Percentiles rank a stretch among this genome's conserved stretches.
These are phyloP conservation scores for Euthynnus affinis DNA, from an alignment of 2,797 vertebrate species.

Conservation along the genomic window DNA sequence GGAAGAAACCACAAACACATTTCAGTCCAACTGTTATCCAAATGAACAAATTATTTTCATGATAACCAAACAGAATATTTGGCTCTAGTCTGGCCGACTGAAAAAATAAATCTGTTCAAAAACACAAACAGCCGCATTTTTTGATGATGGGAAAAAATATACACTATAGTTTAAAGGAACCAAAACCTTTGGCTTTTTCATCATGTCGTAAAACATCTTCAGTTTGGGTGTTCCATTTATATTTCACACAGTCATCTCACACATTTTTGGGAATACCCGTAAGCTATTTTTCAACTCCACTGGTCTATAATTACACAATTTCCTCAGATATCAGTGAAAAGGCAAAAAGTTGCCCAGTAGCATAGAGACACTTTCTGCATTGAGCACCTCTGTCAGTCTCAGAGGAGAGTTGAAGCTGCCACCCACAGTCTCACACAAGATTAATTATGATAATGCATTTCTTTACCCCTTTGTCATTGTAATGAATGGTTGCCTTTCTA, in stretches of 20 bases:
- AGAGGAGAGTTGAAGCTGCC: slow-evolving; percentile 82
- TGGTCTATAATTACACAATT: slow-evolving; percentile 60
- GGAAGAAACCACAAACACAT: slow-evolving; percentile 44
- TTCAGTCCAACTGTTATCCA: slow-evolving; percentile 3
- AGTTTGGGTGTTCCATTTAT: slow-evolving; percentile 5
- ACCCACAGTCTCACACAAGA: slow-evolving; percentile 94
- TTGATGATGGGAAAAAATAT: slow-evolving; percentile 15
- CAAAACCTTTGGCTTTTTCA: slow-evolving; percentile 15
- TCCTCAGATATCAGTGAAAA: slow-evolving; percentile 78
- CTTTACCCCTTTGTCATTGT: slow-evolving; percentile 93
- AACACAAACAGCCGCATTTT: not conserved
- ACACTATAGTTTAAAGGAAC: not conserved
- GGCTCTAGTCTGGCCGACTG: not conserved
- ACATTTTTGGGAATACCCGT: slow-evolving; percentile 24
- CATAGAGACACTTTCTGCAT: slow-evolving; percentile 84
- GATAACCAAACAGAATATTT: slow-evolving; percentile 44
- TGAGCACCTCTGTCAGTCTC: slow-evolving; percentile 84
- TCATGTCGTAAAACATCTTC: slow-evolving; percentile 8
- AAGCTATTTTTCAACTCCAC: slow-evolving; percentile 2
- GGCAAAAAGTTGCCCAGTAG: slow-evolving; percentile 73
- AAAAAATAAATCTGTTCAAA: slow-evolving; percentile 44
- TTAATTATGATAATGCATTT: slow-evolving; percentile 99
- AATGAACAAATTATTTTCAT: slow-evolving; percentile 35
- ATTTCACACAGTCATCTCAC: slow-evolving; percentile 32
- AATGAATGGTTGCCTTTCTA: slow-evolving; percentile 95